These are phyloP conservation scores for Athalia rosae DNA, from an alignment of 2,888 invertebrate genomes.

Conservation along the genomic window DNA sequence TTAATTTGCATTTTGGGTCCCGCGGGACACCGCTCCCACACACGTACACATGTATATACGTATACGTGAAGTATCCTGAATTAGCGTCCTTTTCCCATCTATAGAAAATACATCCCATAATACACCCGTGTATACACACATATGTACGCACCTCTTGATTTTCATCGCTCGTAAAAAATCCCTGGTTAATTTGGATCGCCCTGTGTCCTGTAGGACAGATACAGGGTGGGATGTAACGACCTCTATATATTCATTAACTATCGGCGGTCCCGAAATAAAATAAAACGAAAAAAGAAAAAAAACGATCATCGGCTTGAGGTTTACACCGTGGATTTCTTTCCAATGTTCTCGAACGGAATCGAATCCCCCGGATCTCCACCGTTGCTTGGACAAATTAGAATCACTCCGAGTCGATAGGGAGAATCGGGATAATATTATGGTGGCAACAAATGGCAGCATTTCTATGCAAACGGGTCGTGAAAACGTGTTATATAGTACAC, in stretches of 20 bases:
- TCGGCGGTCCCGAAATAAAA: not conserved
- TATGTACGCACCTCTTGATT: constrained; percentile 5
- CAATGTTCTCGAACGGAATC: not conserved
- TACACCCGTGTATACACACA: not conserved
- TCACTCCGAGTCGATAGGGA: constrained; percentile 40
- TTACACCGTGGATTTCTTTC: too few relatives aligned
- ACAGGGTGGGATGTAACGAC: constrained; percentile 32
- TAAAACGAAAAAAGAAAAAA: not conserved
- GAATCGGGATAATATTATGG: not conserved
- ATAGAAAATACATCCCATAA: too few relatives aligned
- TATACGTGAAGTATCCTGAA: not conserved
- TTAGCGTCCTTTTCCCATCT: too few relatives aligned
- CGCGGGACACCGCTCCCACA: not conserved
- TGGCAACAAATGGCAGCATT: constrained; percentile 37
- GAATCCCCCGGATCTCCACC: constrained; percentile 10
- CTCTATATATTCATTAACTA: constrained; percentile 34
- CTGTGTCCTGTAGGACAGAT: constrained; percentile 20
- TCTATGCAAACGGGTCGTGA: constrained; percentile 41
- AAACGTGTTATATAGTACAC: constrained; percentile 20
- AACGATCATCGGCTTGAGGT: not conserved
- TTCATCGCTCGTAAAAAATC: constrained; percentile 43
- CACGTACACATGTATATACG: not conserved
- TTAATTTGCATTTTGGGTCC: not conserved
- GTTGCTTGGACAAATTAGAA: constrained; percentile 38
- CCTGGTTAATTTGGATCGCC: constrained; percentile 38